A percentile compares a stretch with the other conserved stretches of the same genome.
These are phyloP conservation scores for Rhodeus uyekii DNA, from an alignment of 2,797 vertebrate genomes.

Conservation along the genomic window DNA sequence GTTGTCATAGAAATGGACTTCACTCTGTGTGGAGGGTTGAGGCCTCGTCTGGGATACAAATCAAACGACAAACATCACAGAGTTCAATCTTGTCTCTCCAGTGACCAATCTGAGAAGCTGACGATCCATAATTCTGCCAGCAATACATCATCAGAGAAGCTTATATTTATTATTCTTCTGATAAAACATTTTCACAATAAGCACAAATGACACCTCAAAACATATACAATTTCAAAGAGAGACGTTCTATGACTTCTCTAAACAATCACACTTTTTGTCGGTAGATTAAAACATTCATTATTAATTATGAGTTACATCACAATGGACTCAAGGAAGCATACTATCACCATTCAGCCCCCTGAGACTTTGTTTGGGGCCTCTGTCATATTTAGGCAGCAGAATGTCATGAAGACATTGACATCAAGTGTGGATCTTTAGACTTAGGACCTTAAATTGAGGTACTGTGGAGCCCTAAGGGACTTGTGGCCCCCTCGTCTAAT, in stretches of 20 bases:
- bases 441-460: not conserved
- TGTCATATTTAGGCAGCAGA: not conserved
- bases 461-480: not conserved
- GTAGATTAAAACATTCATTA: not conserved
- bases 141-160: not conserved
- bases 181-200: not conserved
- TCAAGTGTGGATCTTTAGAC: not conserved
- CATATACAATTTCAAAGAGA: not conserved
- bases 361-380: not conserved
- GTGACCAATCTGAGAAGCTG: not conserved
- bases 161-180: not conserved
- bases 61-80: conserved; percentile 35
- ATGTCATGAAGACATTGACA: not conserved
- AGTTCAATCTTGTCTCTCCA: not conserved
- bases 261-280: not conserved
- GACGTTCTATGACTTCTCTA: not conserved
- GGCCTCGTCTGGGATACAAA: conserved; percentile 84
- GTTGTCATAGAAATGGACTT: conserved; percentile 99
- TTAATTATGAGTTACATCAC: not conserved
- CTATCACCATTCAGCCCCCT: not conserved
- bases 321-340: not conserved
- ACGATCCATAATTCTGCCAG: not conserved
- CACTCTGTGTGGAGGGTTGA: conserved; percentile 98
- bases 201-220: not conserved
- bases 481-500: not conserved